These are phyloP conservation scores for Drosophila nannoptera DNA, from an alignment of 1,140 invertebrate genomes.

Conservation along the genomic window DNA sequence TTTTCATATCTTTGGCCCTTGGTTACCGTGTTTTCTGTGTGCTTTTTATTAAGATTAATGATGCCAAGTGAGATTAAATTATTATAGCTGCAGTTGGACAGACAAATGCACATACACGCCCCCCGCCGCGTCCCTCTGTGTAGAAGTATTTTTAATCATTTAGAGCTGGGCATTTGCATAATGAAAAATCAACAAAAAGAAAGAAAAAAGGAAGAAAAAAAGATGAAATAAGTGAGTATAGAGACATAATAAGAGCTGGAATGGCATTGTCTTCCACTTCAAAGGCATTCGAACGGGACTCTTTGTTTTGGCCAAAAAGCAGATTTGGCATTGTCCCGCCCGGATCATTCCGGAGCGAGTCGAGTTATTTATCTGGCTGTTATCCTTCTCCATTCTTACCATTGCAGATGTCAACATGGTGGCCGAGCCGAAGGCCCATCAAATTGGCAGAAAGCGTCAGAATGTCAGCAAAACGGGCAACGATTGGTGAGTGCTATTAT, in stretches of 20 bases:
- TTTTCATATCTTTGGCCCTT: conserved; percentile 35
- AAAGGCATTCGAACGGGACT: conserved; percentile 41
- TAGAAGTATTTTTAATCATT: conserved; percentile 52
- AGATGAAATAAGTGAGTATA: conserved; percentile 8
- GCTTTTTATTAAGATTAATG: conserved; percentile 74
- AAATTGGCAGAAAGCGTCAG: conserved; percentile 88
- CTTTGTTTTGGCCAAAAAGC: conserved; percentile 40
- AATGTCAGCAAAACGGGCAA: conserved; percentile 89
- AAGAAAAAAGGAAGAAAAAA: conserved; percentile 7
- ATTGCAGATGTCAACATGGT: conserved; percentile 85
- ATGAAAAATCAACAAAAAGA: conserved; percentile 51
- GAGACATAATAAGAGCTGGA: conserved; percentile 33
- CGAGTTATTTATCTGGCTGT: conserved; percentile 14
- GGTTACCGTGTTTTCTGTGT: conserved; percentile 21
- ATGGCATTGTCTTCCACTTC: conserved; percentile 47
- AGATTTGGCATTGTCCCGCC: conserved; percentile 20
- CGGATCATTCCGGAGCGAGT: conserved; percentile 16
- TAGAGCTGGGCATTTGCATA: conserved; percentile 61
- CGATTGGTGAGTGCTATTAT: conserved; percentile 85
- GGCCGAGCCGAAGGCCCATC: conserved; percentile 89
- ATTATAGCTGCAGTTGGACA: conserved; percentile 48
- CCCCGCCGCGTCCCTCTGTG: neutral
- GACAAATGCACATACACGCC: conserved; percentile 16
- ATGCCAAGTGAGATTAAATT: conserved; percentile 61
- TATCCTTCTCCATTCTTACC: conserved; percentile 8